A percentile compares a stretch with the other conserved stretches of the same genome.
These are phyloP conservation scores for Acrobeloides nanus DNA, from an alignment of 2,888 invertebrate species.

Conservation along the genomic window DNA sequence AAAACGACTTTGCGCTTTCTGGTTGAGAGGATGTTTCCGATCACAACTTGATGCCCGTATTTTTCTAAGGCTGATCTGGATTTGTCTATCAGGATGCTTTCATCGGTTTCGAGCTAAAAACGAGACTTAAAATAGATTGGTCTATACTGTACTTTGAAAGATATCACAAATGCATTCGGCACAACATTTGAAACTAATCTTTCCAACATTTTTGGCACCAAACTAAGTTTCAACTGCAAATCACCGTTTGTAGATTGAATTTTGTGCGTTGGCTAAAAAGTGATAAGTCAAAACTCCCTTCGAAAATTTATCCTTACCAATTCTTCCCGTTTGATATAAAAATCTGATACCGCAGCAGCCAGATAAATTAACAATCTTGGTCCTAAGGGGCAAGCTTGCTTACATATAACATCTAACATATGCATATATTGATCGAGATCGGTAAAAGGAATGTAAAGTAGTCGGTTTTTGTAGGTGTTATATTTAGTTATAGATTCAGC, in stretches of 20 bases:
- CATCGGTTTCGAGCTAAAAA: conserved; percentile 78
- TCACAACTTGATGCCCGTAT: conserved; percentile 79
- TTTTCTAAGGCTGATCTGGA: conserved; percentile 77
- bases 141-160: conserved; percentile 69
- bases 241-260: conserved; percentile 79
- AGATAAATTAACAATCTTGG: conserved; percentile 75
- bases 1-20: conserved; percentile 40
- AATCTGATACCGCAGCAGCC: conserved; percentile 97
- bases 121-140: neutral
- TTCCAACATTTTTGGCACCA: conserved; percentile 89
- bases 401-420: conserved; percentile 28
- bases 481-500: too few relatives aligned
- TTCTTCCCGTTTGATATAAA: conserved; percentile 84
- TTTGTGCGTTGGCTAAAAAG: conserved; percentile 80
- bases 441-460: conserved; percentile 36
- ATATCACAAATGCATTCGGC: conserved; percentile 83
- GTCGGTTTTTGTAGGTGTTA: conserved; percentile 17
- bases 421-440: conserved; percentile 41
- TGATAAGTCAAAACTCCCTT: neutral
- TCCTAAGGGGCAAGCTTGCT: conserved; percentile 63
- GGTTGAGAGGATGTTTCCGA: conserved; percentile 42
- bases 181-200: conserved; percentile 74
- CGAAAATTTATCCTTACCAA: conserved; percentile 64
- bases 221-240: conserved; percentile 75
- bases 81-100: conserved; percentile 73